A percentile compares a stretch with the other conserved stretches of the same genome.
phyloP scores from a whole-genome alignment of 2,888 invertebrate genomes.

The Zhuqinia jingwanae region DNA sequence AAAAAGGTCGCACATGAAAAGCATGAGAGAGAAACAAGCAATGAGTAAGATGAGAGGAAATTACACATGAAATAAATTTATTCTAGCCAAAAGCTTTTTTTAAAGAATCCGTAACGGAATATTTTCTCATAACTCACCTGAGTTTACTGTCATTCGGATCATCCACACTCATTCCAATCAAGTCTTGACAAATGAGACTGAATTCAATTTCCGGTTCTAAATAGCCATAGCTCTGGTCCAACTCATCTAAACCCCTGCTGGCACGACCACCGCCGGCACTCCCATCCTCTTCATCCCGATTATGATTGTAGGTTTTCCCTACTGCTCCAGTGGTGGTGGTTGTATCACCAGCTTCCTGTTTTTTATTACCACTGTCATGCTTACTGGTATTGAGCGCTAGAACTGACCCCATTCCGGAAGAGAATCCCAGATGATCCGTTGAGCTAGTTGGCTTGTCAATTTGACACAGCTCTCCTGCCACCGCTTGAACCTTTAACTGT shows the following conservation, averaged over 20 bases:
- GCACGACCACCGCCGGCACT: slow-evolving; percentile 22
- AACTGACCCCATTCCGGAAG: background rate
- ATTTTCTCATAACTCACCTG: slow-evolving; percentile 65
- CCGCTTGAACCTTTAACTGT: slow-evolving; percentile 76
- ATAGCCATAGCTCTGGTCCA: slow-evolving; percentile 56
- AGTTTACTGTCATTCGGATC: slow-evolving; percentile 73
- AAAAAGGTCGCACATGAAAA: background rate
- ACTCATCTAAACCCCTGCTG: slow-evolving; percentile 17
- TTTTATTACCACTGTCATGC: slow-evolving; percentile 23
- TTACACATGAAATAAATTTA: slow-evolving; percentile 5
- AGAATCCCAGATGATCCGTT: background rate
- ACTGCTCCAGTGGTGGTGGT: background rate
- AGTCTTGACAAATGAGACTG: slow-evolving; percentile 68
- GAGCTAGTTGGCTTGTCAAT: slow-evolving; percentile 62
- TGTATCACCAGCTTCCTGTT: background rate
- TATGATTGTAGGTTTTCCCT: background rate
- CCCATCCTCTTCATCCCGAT: slow-evolving; percentile 12
- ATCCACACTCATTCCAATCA: slow-evolving; percentile 75
- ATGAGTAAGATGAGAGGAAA: background rate
- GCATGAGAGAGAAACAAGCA: background rate
- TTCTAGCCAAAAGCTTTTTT: too few relatives aligned
- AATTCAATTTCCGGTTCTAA: slow-evolving; percentile 71
- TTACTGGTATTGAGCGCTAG: slow-evolving; percentile 12
- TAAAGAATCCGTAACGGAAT: background rate
- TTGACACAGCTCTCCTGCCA: slow-evolving; percentile 75